phyloP scores from a whole-genome alignment of 2,113 vertebrate genomes.

The Acrocephalus arundinaceus region DNA sequence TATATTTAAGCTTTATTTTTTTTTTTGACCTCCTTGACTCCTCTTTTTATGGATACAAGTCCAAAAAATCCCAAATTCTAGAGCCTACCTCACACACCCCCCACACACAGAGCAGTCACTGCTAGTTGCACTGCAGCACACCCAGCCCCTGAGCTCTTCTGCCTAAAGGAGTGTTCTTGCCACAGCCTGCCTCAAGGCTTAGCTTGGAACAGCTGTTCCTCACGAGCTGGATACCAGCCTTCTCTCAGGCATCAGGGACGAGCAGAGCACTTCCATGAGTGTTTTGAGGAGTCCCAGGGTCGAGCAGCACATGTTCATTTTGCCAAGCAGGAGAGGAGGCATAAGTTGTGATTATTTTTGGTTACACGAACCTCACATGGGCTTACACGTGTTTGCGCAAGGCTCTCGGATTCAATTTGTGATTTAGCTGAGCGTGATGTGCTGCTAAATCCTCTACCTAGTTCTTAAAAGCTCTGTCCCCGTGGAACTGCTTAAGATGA shows the following conservation, averaged over 20 bases:
- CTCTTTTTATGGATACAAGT: neutral
- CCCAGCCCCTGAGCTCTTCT: neutral
- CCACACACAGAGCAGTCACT: too few species aligned
- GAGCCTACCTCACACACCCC: neutral
- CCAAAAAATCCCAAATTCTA: neutral
- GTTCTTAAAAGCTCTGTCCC: neutral
- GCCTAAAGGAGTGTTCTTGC: neutral
- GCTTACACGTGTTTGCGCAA: neutral
- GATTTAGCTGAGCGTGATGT: neutral
- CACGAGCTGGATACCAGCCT: neutral
- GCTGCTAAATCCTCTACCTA: neutral
- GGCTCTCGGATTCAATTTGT: neutral
- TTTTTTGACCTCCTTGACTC: neutral
- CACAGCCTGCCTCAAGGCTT: neutral
- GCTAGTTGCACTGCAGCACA: neutral
- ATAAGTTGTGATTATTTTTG: neutral
- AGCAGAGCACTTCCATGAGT: neutral
- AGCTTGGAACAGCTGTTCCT: neutral
- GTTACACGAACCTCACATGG: neutral
- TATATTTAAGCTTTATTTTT: neutral
- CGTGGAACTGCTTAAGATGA: neutral
- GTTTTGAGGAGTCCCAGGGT: neutral
- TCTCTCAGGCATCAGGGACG: rapidly evolving
- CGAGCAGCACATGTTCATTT: neutral
- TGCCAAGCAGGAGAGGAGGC: neutral